phyloP scores from a whole-genome alignment of 1,140 invertebrate species.

The Drosophila takahashii region DNA sequence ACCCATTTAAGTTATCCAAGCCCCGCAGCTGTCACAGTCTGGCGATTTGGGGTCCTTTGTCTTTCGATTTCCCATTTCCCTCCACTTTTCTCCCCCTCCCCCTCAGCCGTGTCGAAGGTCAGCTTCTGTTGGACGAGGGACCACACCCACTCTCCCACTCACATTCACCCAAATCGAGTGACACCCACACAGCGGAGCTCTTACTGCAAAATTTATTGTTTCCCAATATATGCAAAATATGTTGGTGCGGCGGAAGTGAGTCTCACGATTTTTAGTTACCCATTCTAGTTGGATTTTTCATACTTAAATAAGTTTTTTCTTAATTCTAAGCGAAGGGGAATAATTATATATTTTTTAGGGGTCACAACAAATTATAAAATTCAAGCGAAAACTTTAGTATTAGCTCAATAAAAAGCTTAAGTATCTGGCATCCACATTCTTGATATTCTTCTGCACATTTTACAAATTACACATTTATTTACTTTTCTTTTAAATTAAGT shows the following conservation, averaged over 20 bases:
- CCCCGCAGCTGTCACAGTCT: slow-evolving; percentile 80
- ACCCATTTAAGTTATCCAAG: slow-evolving; percentile 82
- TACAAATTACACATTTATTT: too few species aligned
- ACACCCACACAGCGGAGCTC: slow-evolving; percentile 33
- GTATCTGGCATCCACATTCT: too few species aligned
- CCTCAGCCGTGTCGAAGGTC: slow-evolving; percentile 66
- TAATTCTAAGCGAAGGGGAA: too few species aligned
- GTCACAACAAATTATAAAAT: too few species aligned
- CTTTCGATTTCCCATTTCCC: slow-evolving; percentile 32
- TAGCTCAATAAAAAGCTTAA: too few species aligned
- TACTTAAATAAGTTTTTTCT: background rate
- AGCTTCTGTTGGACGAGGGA: slow-evolving; percentile 60
- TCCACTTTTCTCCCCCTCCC: background rate
- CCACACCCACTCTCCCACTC: background rate
- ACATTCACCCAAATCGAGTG: slow-evolving; percentile 19
- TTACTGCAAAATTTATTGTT: slow-evolving; percentile 80
- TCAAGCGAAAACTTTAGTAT: too few species aligned
- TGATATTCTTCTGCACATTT: too few species aligned
- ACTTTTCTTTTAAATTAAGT: too few species aligned
- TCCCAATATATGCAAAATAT: slow-evolving; percentile 79
- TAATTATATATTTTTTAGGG: background rate
- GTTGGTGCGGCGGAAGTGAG: background rate
- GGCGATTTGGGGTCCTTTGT: slow-evolving; percentile 78
- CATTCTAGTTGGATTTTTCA: background rate
- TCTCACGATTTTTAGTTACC: slow-evolving; percentile 3